These are phyloP conservation scores for Amphimallon solstitiale DNA, from an alignment of 2,888 invertebrate genomes.

Conservation along the genomic window DNA sequence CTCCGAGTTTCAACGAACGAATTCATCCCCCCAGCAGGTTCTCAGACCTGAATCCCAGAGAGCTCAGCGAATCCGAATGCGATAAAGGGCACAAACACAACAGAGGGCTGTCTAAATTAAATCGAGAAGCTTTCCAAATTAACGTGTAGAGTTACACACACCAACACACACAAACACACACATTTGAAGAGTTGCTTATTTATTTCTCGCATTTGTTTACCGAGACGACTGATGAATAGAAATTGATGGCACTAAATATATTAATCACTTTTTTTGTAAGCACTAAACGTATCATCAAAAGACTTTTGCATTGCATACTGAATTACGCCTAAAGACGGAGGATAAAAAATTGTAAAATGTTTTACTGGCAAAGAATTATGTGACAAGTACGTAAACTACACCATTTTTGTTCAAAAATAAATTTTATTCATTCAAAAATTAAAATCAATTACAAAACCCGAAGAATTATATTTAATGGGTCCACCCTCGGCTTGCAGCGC, in stretches of 20 bases:
- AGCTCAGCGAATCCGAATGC: conserved; percentile 63
- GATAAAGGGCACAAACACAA: conserved; percentile 61
- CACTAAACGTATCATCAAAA: neutral
- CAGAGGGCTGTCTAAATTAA: conserved; percentile 62
- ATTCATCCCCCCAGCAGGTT: conserved; percentile 88
- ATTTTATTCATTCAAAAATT: too few relatives aligned
- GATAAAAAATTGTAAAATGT: too few relatives aligned
- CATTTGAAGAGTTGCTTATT: neutral
- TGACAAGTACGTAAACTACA: too few relatives aligned
- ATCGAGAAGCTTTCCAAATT: conserved; percentile 80
- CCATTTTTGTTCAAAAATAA: too few relatives aligned
- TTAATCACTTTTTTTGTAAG: neutral
- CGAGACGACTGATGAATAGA: neutral
- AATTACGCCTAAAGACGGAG: too few relatives aligned
- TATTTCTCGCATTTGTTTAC: too few relatives aligned
- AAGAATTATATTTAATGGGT: too few relatives aligned
- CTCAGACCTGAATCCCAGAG: conserved; percentile 72
- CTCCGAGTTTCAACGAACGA: conserved; percentile 83
- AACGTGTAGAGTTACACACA: conserved; percentile 69
- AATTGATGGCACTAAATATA: too few relatives aligned
- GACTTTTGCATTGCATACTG: neutral
- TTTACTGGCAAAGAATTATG: too few relatives aligned
- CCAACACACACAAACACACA: neutral
- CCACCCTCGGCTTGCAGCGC: too few relatives aligned
- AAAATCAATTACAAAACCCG: too few relatives aligned